Evolutionary conservation across 2,113 vertebrate genomes (phyloP).

Genomic region (Tragelaphus buxtoni): DNA sequence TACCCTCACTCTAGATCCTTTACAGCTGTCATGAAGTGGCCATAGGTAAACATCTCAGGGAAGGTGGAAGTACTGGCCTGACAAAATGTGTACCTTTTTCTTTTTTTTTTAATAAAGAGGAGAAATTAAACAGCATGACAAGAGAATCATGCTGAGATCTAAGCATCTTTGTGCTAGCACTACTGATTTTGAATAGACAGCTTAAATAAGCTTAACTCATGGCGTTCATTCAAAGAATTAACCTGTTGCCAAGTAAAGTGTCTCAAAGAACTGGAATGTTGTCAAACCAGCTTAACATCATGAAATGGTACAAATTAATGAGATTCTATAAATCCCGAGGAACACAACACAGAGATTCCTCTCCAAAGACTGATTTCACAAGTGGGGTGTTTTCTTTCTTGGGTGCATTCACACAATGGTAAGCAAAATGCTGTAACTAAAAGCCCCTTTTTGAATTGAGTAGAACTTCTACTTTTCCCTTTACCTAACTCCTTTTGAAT

Average conservation of each 20-base stretch:
- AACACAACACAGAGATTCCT: conserved; percentile 15
- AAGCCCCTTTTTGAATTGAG: neutral
- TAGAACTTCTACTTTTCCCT: neutral
- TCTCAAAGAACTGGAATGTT: conserved; percentile 53
- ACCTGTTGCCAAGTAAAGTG: conserved; percentile 54
- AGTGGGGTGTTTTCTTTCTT: neutral
- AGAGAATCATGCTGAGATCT: neutral
- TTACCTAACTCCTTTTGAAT: neutral
- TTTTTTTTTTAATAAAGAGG: neutral
- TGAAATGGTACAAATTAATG: conserved; percentile 37
- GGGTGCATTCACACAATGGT: neutral
- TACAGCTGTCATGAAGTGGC: neutral
- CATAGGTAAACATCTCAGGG: neutral
- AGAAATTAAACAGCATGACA: neutral
- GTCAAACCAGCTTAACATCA: conserved; percentile 50
- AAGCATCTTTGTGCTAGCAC: neutral
- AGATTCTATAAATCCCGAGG: conserved; percentile 12
- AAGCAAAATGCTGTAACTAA: neutral
- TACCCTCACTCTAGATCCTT: neutral
- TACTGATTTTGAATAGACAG: neutral
- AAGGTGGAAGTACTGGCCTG: neutral
- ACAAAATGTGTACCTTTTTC: neutral
- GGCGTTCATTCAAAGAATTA: conserved; percentile 46
- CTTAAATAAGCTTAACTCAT: conserved; percentile 23
- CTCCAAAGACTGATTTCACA: neutral